Base-by-base conservation (phyloP, 2,888 invertebrate species). In the Heliconius aoede region DNA sequence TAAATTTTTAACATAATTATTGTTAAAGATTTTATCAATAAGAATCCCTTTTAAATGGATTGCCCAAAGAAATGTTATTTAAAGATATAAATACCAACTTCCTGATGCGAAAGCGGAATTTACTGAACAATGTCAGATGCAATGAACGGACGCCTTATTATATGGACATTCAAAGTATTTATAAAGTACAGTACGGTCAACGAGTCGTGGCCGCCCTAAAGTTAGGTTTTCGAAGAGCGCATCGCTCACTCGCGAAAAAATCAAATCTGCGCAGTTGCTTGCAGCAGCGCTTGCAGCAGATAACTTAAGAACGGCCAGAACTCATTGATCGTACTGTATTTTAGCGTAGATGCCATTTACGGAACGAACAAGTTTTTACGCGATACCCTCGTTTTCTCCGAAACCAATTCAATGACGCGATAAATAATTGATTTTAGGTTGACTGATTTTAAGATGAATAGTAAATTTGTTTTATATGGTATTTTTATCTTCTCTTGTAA, bases 51-150 rank as follows among this genome's bases (percentile, higher is more conserved):
- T 40, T 65, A 36, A 40, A 65, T 15, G n/a, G 36, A 32, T 21
- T 64, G 9, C 21, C 32, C 4, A 64, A 65, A 65, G 15, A 65
- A 65, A 65, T 24, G 64, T 24, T 36, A 65, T 36, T 60, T 36
- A 28, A 60, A 61, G 24, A 58, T 36, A 60, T 36, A 61, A 60
- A 13, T 36, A 60, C 58, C 32, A 21, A 72, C 60, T 72, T 72
- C 72, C 36, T 72, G 72, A 72, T 60, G 40, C 72, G 72, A 72
- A 72, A 72, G 61, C 40, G 72, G 72, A 72, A 72, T 72, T 60
- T 72, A 13, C 26, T 60, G 36, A 72, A 61, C 60, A 72, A 60
- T 72, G 36, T 72, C 72, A 72, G 72, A 58, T 58, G 36, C 60
- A 72, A 72, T 61, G 60, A 72, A 60, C 55, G 36, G 58, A 21